Evolutionary conservation across 1,140 invertebrate species (phyloP).

Genomic region (Pogonomyrmex californicus): DNA sequence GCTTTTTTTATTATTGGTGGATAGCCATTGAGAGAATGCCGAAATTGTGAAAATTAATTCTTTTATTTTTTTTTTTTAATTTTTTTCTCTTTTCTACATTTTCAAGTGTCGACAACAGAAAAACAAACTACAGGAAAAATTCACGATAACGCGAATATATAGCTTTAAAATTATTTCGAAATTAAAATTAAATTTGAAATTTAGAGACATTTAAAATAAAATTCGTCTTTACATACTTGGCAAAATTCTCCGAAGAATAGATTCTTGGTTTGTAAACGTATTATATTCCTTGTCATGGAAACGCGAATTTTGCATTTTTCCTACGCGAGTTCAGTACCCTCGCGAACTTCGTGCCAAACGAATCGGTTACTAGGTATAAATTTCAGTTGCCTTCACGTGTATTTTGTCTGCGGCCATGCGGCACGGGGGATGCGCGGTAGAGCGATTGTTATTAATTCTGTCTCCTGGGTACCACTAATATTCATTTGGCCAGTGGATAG

Average conservation of each 20-base stretch:
- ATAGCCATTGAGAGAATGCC: neutral
- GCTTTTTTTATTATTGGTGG: neutral
- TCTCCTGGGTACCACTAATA: slow-evolving; percentile 84
- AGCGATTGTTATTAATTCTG: slow-evolving; percentile 84
- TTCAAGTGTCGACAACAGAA: neutral
- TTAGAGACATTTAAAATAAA: neutral
- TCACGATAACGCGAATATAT: neutral
- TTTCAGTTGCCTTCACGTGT: slow-evolving; percentile 71
- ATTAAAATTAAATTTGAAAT: neutral
- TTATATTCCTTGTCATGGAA: too few relatives aligned
- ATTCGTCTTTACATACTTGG: neutral
- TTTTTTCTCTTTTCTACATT: neutral
- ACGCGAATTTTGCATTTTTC: neutral
- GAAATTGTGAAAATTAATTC: neutral
- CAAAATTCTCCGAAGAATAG: neutral
- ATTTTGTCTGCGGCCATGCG: slow-evolving; percentile 70
- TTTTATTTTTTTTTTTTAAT: neutral
- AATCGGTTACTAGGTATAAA: slow-evolving; percentile 68
- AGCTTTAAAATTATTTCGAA: neutral
- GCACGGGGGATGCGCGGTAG: slow-evolving; percentile 59
- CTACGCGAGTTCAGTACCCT: neutral
- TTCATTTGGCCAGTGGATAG: slow-evolving; percentile 81
- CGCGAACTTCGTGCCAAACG: slow-evolving; percentile 60
- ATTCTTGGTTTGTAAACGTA: neutral
- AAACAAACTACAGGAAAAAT: neutral